Evolutionary conservation across 2,113 vertebrate species (phyloP).

Genomic region (Myodes glareolus): DNA sequence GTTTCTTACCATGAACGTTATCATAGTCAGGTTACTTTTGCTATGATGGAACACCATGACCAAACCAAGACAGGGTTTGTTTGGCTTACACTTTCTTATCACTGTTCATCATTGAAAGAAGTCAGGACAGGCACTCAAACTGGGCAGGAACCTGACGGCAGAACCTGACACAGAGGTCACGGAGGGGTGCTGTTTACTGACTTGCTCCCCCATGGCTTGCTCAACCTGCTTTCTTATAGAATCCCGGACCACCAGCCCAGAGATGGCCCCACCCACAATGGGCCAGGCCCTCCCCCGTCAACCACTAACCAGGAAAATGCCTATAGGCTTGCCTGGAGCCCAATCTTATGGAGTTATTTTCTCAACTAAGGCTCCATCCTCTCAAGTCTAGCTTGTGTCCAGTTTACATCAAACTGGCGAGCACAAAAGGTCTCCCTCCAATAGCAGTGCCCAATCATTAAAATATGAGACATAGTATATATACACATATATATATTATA

Average conservation of each 20-base stretch:
- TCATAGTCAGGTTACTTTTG: neutral
- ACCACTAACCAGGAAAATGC: neutral
- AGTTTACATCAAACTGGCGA: neutral
- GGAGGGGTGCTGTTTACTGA: neutral
- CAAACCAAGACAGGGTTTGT: neutral
- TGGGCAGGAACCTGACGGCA: neutral
- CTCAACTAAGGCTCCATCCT: neutral
- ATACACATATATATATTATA: neutral
- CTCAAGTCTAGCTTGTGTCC: neutral
- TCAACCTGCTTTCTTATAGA: neutral
- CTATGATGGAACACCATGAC: neutral
- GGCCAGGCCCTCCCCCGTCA: neutral
- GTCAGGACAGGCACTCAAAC: neutral
- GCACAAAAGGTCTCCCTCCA: neutral
- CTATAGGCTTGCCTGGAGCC: neutral
- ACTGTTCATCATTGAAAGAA: neutral
- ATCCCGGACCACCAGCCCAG: neutral
- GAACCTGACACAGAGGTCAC: neutral
- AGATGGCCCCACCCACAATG: neutral
- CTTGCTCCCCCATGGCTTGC: neutral
- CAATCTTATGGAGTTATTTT: neutral
- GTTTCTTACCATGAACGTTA: conserved; percentile 12
- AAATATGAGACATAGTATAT: neutral
- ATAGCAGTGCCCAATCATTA: neutral
- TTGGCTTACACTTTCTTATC: neutral